phyloP scores from a whole-genome alignment of 2,888 invertebrate species.

The Mimachlamys varia region DNA sequence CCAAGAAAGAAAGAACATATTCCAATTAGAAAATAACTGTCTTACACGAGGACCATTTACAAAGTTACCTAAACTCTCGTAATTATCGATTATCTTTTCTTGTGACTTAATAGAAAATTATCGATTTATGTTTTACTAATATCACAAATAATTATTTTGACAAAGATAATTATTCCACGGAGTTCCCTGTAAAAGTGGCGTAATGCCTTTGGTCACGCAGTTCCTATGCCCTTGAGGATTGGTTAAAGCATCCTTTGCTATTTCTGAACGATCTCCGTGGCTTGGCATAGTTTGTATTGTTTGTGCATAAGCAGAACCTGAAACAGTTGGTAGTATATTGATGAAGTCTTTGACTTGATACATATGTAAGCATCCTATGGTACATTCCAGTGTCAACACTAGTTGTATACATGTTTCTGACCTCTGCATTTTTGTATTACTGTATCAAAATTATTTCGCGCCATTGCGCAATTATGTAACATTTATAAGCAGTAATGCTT shows the following conservation, averaged over 20 bases:
- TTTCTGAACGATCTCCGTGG: neutral
- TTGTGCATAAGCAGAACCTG: neutral
- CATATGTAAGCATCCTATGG: too few species aligned
- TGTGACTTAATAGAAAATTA: neutral
- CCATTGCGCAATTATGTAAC: too few species aligned
- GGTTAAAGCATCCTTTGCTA: neutral
- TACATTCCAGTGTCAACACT: too few species aligned
- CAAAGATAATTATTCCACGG: conserved; percentile 5
- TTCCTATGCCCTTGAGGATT: neutral
- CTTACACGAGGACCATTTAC: neutral
- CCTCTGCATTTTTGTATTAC: too few species aligned
- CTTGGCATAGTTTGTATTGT: neutral
- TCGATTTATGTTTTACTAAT: neutral
- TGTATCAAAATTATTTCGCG: too few species aligned
- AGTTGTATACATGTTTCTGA: too few species aligned
- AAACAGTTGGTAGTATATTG: too few species aligned
- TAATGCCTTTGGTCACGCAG: neutral
- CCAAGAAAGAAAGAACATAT: neutral
- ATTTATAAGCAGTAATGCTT: too few species aligned
- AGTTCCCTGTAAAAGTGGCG: neutral
- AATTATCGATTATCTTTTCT: neutral
- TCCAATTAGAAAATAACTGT: neutral
- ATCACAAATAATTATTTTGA: conserved; percentile 22
- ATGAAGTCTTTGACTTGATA: too few species aligned
- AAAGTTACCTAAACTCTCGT: neutral